Evolutionary conservation across 2,113 vertebrate genomes (phyloP).

Genomic region (Seriola dumerili): DNA sequence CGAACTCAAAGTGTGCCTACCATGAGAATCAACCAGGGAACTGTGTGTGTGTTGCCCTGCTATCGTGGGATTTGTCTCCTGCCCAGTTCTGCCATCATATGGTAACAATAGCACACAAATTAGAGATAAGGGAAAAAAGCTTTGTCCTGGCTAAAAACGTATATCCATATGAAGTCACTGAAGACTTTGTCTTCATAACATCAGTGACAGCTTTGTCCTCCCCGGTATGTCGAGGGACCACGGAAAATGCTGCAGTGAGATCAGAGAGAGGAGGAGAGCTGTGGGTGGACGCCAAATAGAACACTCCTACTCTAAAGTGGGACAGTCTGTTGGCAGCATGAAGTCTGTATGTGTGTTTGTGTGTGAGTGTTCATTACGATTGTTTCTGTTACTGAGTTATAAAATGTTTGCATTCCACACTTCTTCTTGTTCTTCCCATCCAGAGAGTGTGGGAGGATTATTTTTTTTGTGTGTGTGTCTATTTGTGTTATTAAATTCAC

Average conservation of each 20-base stretch:
- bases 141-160: constrained; percentile 12
- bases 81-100: constrained; percentile 22
- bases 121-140: background rate
- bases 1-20: background rate
- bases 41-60: background rate
- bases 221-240: constrained; percentile 44
- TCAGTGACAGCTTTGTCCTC: constrained; percentile 56
- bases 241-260: constrained; percentile 58
- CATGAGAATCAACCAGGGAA: constrained; percentile 5
- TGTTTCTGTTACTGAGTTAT: constrained; percentile 61
- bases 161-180: constrained; percentile 24
- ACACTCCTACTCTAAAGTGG: constrained; percentile 74
- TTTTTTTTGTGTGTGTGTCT: constrained; percentile 54
- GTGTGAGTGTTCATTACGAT: constrained; percentile 45
- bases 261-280: constrained; percentile 62
- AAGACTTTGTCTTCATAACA: constrained; percentile 44
- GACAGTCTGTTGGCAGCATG: constrained; percentile 77
- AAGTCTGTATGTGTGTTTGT: constrained; percentile 36
- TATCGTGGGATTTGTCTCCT: constrained; percentile 12
- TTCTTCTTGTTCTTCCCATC: constrained; percentile 24
- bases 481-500: constrained; percentile 68
- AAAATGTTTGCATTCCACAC: constrained; percentile 71
- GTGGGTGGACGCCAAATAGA: constrained; percentile 75
- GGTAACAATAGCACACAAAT: constrained; percentile 25
- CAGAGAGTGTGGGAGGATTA: constrained; percentile 62